These are phyloP conservation scores for Norana najaformis DNA, from an alignment of 2,888 invertebrate species.

Conservation along the genomic window DNA sequence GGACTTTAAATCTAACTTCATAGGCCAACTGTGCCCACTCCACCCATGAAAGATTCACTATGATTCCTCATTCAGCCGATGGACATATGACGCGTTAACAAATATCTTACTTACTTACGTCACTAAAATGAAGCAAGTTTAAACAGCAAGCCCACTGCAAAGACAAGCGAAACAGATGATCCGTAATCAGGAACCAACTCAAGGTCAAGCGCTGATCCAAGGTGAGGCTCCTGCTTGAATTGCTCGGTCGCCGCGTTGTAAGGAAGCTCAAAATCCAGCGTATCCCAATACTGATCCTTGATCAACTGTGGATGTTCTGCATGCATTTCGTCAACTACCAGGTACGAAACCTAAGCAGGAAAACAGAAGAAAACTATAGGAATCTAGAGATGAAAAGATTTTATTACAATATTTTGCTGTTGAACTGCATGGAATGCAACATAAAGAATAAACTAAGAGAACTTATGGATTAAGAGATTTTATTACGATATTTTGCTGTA, in stretches of 20 bases:
- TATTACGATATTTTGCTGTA: not conserved
- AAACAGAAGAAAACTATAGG: not conserved
- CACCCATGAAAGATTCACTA: no score
- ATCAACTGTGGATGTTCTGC: constrained; percentile 86
- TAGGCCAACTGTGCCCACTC: no score
- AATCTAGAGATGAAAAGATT: not conserved
- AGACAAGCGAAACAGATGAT: not conserved
- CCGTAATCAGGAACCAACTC: constrained; percentile 41
- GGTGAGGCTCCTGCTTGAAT: constrained; percentile 78
- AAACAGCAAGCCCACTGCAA: not conserved
- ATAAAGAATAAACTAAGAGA: not conserved
- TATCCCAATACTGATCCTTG: constrained; percentile 73
- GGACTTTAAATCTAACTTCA: no score
- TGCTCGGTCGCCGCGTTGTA: constrained; percentile 77
- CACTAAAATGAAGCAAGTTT: not conserved
- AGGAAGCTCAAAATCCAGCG: constrained; percentile 57
- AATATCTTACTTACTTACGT: no score
- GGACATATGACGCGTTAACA: no score
- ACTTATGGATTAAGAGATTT: not conserved
- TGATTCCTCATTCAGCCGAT: no score
- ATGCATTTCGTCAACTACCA: constrained; percentile 92
- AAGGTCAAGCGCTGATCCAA: constrained; percentile 69
- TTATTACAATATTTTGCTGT: not conserved
- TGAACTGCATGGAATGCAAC: no score
- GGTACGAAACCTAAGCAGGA: constrained; percentile 72